Conservation (phyloP, 2,888 invertebrate species). For the Nycteola revayana region DNA sequence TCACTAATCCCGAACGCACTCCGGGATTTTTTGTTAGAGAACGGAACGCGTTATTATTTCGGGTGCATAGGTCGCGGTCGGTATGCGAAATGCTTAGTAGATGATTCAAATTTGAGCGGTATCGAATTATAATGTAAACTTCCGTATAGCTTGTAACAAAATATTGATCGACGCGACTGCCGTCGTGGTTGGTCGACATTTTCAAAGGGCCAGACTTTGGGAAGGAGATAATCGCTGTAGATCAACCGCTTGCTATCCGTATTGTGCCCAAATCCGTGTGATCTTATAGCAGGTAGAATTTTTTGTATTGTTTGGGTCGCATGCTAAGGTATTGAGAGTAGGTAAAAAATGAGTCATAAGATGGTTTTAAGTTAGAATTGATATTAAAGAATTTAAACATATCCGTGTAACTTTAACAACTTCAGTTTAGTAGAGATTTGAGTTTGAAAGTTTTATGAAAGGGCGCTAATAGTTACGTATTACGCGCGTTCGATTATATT, state of each 20-base stretch:
- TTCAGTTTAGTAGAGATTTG: neutral
- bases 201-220: slow-evolving; percentile 51
- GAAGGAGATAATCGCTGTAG: slow-evolving; percentile 63
- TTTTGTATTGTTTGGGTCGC: slow-evolving; percentile 68
- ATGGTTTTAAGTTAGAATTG: no score
- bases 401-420: neutral
- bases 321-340: slow-evolving; percentile 38
- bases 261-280: slow-evolving; percentile 59
- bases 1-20: slow-evolving; percentile 55
- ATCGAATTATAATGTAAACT: slow-evolving; percentile 57
- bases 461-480: no score
- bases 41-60: slow-evolving; percentile 37
- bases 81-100: slow-evolving; percentile 22
- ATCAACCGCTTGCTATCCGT: slow-evolving; percentile 58
- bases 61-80: slow-evolving; percentile 29
- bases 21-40: slow-evolving; percentile 46
- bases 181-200: slow-evolving; percentile 54
- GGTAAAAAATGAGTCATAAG: slow-evolving; percentile 44
- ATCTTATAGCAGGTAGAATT: slow-evolving; percentile 70
- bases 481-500: no score
- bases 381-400: neutral
- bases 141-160: slow-evolving; percentile 63
- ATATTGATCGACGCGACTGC: slow-evolving; percentile 74
- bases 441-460: no score
- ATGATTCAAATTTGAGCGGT: slow-evolving; percentile 62